A percentile compares a stretch with the other conserved stretches of the same genome.
These are phyloP conservation scores for Centrocercus urophasianus DNA, from an alignment of 2,113 vertebrate species.

Conservation along the genomic window DNA sequence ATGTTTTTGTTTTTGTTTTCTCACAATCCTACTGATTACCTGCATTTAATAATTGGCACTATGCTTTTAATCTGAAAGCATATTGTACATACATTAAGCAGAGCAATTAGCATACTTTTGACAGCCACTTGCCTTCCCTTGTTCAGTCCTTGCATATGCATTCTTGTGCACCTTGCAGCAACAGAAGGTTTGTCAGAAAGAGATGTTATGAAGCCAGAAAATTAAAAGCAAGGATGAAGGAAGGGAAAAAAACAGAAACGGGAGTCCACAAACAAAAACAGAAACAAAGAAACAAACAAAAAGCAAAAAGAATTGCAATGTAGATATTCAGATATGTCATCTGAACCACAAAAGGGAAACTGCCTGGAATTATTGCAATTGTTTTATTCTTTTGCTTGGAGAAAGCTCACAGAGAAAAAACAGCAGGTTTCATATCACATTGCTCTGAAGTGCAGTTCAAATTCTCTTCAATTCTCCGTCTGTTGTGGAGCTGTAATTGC, in stretches of 20 bases:
- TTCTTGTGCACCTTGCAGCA: conserved; percentile 9
- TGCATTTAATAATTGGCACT: background rate
- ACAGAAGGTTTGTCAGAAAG: conserved; percentile 34
- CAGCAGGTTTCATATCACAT: background rate
- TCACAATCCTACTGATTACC: background rate
- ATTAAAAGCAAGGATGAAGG: conserved; percentile 3
- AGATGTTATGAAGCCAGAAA: background rate
- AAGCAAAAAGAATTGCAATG: background rate
- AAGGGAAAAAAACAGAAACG: background rate
- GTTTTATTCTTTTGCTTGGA: background rate
- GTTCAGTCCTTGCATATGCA: background rate
- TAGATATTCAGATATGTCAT: background rate
- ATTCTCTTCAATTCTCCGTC: background rate
- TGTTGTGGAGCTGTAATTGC: background rate
- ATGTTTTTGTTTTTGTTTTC: background rate
- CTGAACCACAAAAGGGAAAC: background rate
- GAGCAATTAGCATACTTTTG: conserved; percentile 11
- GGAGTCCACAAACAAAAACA: background rate
- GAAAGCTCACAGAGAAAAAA: background rate
- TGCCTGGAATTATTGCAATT: background rate
- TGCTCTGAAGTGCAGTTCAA: background rate
- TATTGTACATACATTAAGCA: background rate
- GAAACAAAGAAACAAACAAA: background rate
- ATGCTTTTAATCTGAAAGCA: conserved; percentile 8
- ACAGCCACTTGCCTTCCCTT: conserved; percentile 21